A percentile compares a stretch with the other conserved stretches of the same genome.
Conservation (phyloP, 1,140 invertebrate species). For the Drosophila nikananu region DNA sequence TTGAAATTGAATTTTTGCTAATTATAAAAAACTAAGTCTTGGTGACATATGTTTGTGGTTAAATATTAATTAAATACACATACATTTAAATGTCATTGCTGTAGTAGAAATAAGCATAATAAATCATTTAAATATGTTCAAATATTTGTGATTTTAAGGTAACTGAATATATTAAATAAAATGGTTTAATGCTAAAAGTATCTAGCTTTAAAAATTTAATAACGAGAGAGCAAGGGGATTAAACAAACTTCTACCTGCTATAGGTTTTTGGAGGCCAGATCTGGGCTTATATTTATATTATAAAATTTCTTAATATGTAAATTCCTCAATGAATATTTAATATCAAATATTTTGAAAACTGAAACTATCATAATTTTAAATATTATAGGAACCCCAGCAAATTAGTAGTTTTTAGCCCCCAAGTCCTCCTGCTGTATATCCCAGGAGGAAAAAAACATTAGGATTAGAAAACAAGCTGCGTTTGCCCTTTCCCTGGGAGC, state of each 20-base stretch:
- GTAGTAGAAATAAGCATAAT: not conserved
- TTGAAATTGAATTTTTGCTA: not conserved
- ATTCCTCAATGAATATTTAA: no score
- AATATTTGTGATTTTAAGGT: not conserved
- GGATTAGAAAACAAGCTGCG: not conserved
- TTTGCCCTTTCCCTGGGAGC: not conserved
- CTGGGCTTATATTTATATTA: no score
- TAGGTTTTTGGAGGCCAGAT: no score
- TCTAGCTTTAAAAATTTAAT: no score
- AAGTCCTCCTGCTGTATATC: not conserved
- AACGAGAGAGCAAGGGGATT: no score
- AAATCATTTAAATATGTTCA: not conserved
- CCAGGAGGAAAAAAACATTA: not conserved
- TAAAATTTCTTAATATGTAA: no score
- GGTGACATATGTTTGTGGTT: not conserved
- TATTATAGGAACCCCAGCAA: not conserved
- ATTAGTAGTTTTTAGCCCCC: not conserved
- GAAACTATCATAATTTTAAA: no score
- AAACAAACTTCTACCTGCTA: no score
- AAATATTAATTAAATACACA: constrained; percentile 4
- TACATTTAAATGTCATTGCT: not conserved
- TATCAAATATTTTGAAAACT: no score
- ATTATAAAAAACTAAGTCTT: not conserved
- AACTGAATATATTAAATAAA: not conserved
- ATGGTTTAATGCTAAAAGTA: not conserved